A percentile compares a stretch with the other conserved stretches of the same genome.
These are phyloP conservation scores for Chorisops tibialis DNA, from an alignment of 2,888 invertebrate species.

Conservation along the genomic window DNA sequence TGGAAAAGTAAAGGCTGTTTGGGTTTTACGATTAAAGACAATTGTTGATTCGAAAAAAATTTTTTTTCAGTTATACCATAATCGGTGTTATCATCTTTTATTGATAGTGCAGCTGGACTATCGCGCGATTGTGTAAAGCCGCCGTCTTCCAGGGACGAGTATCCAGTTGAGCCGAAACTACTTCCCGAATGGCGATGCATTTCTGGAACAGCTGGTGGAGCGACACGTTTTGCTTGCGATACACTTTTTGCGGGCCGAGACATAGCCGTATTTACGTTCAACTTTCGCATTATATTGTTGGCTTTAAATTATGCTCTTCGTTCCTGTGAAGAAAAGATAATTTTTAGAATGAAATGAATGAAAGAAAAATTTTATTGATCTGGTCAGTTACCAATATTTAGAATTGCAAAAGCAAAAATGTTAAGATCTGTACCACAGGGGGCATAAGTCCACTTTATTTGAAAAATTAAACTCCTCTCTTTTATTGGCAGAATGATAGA, in stretches of 20 bases:
- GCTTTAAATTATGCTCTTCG: conserved; percentile 1
- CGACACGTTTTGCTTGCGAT: conserved; percentile 86
- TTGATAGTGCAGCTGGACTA: conserved; percentile 49
- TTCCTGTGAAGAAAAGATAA: background rate
- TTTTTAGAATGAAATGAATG: background rate
- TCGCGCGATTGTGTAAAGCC: conserved; percentile 51
- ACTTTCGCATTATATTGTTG: conserved; percentile 20
- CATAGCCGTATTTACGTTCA: conserved; percentile 71
- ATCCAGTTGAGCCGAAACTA: conserved; percentile 35
- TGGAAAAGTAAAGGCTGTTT: conserved; percentile 70
- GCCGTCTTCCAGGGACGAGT: conserved; percentile 48
- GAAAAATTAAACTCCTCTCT: no score
- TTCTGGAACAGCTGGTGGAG: conserved; percentile 79
- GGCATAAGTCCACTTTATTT: no score
- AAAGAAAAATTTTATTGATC: background rate
- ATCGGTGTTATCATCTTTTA: conserved; percentile 40
- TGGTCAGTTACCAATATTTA: no score
- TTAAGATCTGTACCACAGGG: no score
- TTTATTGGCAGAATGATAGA: no score
- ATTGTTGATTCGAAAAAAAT: background rate
- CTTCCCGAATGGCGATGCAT: conserved; percentile 68
- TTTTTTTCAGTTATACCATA: conserved; percentile 34
- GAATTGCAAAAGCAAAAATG: no score
- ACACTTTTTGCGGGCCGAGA: conserved; percentile 81
- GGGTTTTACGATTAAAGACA: background rate